Evolutionary conservation across 2,888 invertebrate species (phyloP).

Genomic region (Nyleta sp.): DNA sequence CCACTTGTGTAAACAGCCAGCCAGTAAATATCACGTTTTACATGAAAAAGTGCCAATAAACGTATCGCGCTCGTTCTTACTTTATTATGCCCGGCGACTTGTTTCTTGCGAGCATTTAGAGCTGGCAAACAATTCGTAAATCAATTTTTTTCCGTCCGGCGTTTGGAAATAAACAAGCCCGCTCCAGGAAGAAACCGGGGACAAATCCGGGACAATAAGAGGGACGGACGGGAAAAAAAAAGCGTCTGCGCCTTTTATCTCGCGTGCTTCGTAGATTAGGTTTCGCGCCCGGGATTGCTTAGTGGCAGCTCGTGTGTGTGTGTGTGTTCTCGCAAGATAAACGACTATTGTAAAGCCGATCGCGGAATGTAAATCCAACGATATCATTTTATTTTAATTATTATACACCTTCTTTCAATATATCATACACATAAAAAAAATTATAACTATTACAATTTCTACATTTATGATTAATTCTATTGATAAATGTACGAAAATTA

Average conservation of each 20-base stretch:
- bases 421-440: no score
- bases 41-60: slow-evolving; percentile 49
- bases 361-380: no score
- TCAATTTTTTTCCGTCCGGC: neutral
- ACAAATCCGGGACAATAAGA: slow-evolving; percentile 26
- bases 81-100: slow-evolving; percentile 15
- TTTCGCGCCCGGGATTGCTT: slow-evolving; percentile 46
- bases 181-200: neutral
- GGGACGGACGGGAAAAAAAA: neutral
- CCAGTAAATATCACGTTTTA: slow-evolving; percentile 68
- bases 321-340: no score
- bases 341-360: no score
- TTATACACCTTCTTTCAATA: no score
- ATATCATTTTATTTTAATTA: no score
- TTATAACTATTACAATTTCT: no score
- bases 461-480: no score
- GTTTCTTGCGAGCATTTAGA: no score
- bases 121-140: neutral
- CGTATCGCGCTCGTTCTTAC: slow-evolving; percentile 23
- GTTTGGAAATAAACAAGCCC: slow-evolving; percentile 23
- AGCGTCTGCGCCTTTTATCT: neutral
- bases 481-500: no score
- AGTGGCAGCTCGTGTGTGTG: neutral
- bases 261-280: slow-evolving; percentile 41
- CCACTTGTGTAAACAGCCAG: slow-evolving; percentile 70